A percentile compares a stretch with the other conserved stretches of the same genome.
Evolutionary conservation across 2,113 vertebrate species (phyloP).

Genomic region (Pavo muticus): DNA sequence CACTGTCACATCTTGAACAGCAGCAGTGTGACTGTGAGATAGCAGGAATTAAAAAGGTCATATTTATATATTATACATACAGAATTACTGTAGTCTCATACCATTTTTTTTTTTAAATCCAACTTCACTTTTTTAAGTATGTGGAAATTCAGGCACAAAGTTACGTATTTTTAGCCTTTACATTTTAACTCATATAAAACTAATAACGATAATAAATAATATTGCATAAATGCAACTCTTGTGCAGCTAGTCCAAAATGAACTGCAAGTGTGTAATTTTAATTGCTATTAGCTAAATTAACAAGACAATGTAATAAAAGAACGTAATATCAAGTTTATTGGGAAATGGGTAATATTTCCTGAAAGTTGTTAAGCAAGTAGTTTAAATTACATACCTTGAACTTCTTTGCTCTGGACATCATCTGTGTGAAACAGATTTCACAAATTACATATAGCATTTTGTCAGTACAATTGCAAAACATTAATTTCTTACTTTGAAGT

Average conservation of each 20-base stretch:
- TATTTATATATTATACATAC: background rate
- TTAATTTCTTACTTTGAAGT: background rate
- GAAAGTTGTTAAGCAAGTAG: background rate
- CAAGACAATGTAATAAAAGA: background rate
- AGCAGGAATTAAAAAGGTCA: background rate
- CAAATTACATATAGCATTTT: background rate
- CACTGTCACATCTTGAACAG: background rate
- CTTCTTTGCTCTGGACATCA: background rate
- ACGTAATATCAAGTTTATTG: background rate
- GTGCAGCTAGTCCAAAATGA: background rate
- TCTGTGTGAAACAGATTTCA: background rate
- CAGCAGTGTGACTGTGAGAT: background rate
- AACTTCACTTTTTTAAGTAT: background rate
- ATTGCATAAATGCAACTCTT: background rate
- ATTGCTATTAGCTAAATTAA: background rate
- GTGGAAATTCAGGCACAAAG: background rate
- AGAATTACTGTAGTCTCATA: background rate
- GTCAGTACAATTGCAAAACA: background rate
- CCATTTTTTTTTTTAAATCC: background rate
- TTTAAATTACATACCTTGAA: background rate
- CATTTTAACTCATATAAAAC: background rate
- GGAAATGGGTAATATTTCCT: background rate
- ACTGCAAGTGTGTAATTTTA: background rate
- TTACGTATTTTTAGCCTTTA: background rate
- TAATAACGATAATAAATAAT: background rate